phyloP scores from a whole-genome alignment of 2,888 invertebrate genomes.

The Leptinotarsa peninsularis region DNA sequence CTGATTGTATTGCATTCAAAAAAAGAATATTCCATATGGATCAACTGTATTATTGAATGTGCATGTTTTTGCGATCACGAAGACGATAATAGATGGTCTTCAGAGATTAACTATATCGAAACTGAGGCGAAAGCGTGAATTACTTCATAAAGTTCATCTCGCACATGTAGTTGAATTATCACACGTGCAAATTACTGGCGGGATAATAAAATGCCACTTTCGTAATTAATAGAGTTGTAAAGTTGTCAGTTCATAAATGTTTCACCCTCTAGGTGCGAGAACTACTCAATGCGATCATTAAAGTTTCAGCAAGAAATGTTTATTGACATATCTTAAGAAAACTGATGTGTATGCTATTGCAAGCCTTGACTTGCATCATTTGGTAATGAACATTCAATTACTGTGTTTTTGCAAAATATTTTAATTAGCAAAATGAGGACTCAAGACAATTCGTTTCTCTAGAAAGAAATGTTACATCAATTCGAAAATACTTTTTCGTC shows the following conservation, averaged over 20 bases:
- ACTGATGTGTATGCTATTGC: neutral
- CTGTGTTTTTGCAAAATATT: too few relatives aligned
- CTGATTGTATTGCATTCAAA: too few relatives aligned
- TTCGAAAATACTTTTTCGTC: too few relatives aligned
- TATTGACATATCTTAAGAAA: neutral
- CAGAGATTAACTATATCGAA: neutral
- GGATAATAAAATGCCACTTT: constrained; percentile 27
- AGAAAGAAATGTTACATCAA: too few relatives aligned
- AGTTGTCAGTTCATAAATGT: constrained; percentile 32
- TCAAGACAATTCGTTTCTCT: too few relatives aligned
- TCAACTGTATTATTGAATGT: too few relatives aligned
- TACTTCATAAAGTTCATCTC: constrained; percentile 9
- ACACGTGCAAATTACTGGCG: constrained; percentile 28
- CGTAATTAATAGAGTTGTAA: constrained; percentile 31
- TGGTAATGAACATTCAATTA: too few relatives aligned
- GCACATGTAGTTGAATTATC: constrained; percentile 20
- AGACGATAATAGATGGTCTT: neutral
- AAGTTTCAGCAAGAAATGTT: constrained; percentile 17
- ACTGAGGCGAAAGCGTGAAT: constrained; percentile 11
- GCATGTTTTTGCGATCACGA: neutral
- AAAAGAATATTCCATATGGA: too few relatives aligned
- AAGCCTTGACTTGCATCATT: neutral
- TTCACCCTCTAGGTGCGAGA: constrained; percentile 22
- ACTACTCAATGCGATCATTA: constrained; percentile 6
- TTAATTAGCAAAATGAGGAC: too few relatives aligned